Percentiles rank a stretch among this genome's conserved stretches.
These are phyloP conservation scores for Sebastes schlegelii DNA, from an alignment of 2,113 vertebrate genomes.

Conservation along the genomic window DNA sequence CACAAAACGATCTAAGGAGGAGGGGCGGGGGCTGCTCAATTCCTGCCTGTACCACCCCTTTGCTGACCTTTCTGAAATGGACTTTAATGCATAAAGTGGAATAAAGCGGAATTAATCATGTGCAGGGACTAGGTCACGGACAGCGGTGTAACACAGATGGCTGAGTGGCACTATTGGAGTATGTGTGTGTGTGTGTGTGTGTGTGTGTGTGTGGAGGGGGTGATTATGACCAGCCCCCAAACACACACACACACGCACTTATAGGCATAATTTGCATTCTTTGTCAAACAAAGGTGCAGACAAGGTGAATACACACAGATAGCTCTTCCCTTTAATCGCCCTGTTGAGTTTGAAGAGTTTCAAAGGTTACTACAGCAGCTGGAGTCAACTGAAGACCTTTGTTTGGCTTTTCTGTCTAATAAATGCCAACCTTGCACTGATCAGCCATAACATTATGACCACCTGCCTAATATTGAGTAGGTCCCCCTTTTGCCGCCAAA, in stretches of 20 bases:
- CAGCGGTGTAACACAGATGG: conserved; percentile 64
- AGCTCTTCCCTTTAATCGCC: conserved; percentile 19
- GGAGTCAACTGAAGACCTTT: conserved; percentile 13
- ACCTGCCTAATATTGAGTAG: no score
- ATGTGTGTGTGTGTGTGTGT: conserved; percentile 1
- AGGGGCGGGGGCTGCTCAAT: conserved; percentile 39
- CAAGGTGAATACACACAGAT: conserved; percentile 39
- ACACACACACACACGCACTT: background rate
- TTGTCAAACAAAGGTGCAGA: conserved; percentile 46
- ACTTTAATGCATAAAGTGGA: conserved; percentile 79
- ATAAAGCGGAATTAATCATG: conserved; percentile 78
- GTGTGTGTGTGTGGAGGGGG: background rate
- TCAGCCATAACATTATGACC: no score
- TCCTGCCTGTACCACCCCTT: conserved; percentile 58
- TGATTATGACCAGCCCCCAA: background rate
- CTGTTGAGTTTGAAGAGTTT: conserved; percentile 43
- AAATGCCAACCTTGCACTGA: no score
- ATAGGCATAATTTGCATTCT: conserved; percentile 22
- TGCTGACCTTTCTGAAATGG: conserved; percentile 76
- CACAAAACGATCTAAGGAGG: conserved; percentile 59
- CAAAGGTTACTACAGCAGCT: conserved; percentile 50
- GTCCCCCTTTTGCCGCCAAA: no score
- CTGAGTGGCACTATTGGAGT: conserved; percentile 46
- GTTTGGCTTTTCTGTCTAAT: no score
- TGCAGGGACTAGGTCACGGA: conserved; percentile 73